Conservation (phyloP, 2,113 vertebrate species). For the Antigone vipio region DNA sequence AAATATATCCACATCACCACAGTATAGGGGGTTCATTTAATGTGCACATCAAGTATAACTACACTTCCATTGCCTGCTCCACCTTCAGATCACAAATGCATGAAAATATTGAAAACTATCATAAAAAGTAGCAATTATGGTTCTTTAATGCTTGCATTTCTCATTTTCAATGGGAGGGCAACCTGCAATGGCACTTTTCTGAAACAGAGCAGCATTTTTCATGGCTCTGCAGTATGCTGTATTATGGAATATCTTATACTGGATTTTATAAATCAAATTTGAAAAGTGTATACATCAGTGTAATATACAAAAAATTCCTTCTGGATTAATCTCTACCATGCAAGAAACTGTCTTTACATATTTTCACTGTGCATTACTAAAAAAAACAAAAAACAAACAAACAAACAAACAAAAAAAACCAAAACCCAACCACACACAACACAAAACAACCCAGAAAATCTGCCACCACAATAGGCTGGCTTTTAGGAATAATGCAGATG, state of each 20-base stretch:
- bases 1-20: not conserved
- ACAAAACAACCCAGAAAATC: not conserved
- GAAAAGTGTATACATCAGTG: not conserved
- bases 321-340: not conserved
- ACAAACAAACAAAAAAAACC: not conserved
- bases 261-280: not conserved
- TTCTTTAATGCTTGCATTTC: not conserved
- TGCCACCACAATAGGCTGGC: not conserved
- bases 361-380: not conserved
- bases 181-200: not conserved
- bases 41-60: not conserved
- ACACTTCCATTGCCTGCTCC: not conserved
- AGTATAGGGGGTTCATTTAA: not conserved
- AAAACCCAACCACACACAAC: accelerated
- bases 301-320: not conserved
- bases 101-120: not conserved
- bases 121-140: not conserved
- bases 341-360: not conserved
- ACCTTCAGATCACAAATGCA: not conserved
- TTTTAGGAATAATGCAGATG: not conserved
- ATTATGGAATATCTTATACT: not conserved
- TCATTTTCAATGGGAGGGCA: not conserved
- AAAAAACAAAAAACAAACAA: too few species aligned
- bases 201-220: not conserved
- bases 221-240: not conserved